Evolutionary conservation across 2,888 invertebrate species (phyloP), one percentile per base, ranked within the genome.

Genomic region (Ennomos quercinarius): DNA sequence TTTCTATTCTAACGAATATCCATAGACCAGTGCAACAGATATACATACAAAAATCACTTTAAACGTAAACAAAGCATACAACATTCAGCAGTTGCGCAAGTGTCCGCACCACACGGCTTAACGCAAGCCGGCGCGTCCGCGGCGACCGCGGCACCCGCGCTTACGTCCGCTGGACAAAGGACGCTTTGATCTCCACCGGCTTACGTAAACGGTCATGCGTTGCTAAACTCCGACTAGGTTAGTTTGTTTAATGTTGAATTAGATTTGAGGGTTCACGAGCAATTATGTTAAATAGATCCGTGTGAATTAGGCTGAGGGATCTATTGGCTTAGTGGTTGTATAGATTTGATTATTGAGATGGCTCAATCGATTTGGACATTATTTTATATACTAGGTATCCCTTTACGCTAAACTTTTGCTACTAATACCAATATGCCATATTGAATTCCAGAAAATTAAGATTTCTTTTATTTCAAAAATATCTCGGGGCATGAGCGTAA

Each of bases 121-220:
- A 49, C 49, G 9, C 50, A 50, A 50, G 35, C 49, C 49, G 13
- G 12, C 10, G 50, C 43, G 17, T 38, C n/a, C 37, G 52, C 39
- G 52, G 52, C 39, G 13, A 37, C 44, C 44, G 52, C 51, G 44
- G 52, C 37, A 44, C 38, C 43, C 17, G 42, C 12, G 44, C 49
- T 17, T 13, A 3, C 44, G 44, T 44, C 2, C 39, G 27, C 9
- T 44, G 17, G 52, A 52, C 52, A 45, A 52, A 52, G 44, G 52
- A 34, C 38, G n/a, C 52, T 52, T 52, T 52, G 52, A 52, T 52
- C 49, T 49, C 43, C 17, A n/a, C 43, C 27, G 44, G 44, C 52
- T 52, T 52, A 52, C 51, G 37, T 51, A 43, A 43, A 51, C 52
- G 44, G 44, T 44, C 52, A 52, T 34, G 52, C 52, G 52, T 50